Evolutionary conservation across 1,140 invertebrate species (phyloP), one percentile per base, ranked within the genome.

Genomic region (Rhyacophila brunnea): DNA sequence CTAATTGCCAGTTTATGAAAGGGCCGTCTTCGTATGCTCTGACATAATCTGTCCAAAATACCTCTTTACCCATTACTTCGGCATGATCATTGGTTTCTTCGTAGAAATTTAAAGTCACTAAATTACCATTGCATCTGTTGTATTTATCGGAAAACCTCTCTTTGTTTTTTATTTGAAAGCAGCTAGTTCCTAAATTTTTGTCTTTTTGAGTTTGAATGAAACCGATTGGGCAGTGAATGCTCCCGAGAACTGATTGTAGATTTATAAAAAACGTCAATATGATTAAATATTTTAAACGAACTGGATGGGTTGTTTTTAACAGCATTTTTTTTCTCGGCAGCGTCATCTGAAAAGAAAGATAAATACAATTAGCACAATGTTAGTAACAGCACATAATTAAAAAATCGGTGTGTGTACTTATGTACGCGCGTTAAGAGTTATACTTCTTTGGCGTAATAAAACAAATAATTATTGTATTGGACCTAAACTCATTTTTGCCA

Each of bases 31-130:
- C 69, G 42, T 78, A 76, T 5, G 69, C 40, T 11, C 71, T 68
- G 47, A 69, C 71, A 51, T 72, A 78, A 18, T 78, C 74, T 0
- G 72, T 69, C 77, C 77, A 79, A 48, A 78, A 60, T 15, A 62
- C 53, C 32, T 67, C 59, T 14, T 71, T 69, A 23, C 65, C 58
- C 14, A 69, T 65, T 15, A 66, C 54, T 43, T 62, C 64, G 0
- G 67, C 62, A 6, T 72, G 59, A 46, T 72, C 69, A 4, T 70
- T 55, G 17, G 67, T 68, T 15, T 69, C 15, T 34, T 70, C 69
- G 45, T 72, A 57, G 58, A 71, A 65, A 0, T 69, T 28, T 1
- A 58, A 62, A 0, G 70, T 67, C 48, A 70, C 74, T 17, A 71
- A 54, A 44, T 78, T 78, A 5, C 72, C 74, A 14, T 58, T 58